Evolutionary conservation across 2,797 vertebrate genomes (phyloP).

Genomic region (Gastrophryne carolinensis): DNA sequence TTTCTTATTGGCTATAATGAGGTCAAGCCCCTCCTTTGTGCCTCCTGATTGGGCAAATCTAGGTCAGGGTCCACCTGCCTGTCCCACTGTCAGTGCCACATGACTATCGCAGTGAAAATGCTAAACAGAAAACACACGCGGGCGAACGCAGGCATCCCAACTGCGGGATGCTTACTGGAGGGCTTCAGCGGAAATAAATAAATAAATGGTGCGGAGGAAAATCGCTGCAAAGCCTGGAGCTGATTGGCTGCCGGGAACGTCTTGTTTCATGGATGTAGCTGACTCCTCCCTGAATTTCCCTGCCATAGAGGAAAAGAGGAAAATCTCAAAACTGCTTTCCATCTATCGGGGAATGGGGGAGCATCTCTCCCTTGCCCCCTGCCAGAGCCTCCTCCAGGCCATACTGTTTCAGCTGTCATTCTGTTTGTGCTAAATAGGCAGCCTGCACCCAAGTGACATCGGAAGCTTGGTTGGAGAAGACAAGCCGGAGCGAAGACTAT

Average conservation of each 20-base stretch:
- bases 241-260: constrained; percentile 25
- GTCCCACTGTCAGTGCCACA: constrained; percentile 30
- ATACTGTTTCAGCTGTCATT: background rate
- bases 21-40: constrained; percentile 68
- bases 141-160: constrained; percentile 36
- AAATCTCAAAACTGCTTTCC: background rate
- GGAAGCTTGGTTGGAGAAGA: background rate
- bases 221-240: background rate
- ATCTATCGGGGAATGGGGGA: constrained; percentile 45
- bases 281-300: constrained; percentile 20
- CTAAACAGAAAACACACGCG: constrained; percentile 41
- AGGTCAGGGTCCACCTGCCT: constrained; percentile 77
- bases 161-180: background rate
- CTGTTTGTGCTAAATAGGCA: constrained; percentile 48
- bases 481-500: too few relatives aligned
- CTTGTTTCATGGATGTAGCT: constrained; percentile 38
- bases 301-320: constrained; percentile 33
- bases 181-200: constrained; percentile 6
- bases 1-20: constrained; percentile 61
- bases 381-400: background rate
- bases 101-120: constrained; percentile 46
- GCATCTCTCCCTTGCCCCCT: background rate
- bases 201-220: constrained; percentile 21
- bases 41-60: constrained; percentile 76
- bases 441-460: too few relatives aligned